Conservation (phyloP, 1,140 invertebrate genomes). For the roundworm (Caenorhabditis elegans) region WBcel235 BX284602.5:7971501-7972000, state of each 20-base stretch:
- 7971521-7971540: background rate
- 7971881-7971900: background rate
- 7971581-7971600: background rate
- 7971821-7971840: background rate
- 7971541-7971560: background rate
- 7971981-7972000: no score
- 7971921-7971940: no score
- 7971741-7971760: background rate
- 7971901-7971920: no score
- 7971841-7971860: conserved; percentile 9
- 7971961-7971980: no score
- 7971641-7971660: background rate
- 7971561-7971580: no score
- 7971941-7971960: no score
- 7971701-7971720: conserved; percentile 30
- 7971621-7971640: background rate
- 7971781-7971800: conserved; percentile 1
- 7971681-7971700: background rate
- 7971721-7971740: conserved; percentile 17
- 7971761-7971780: background rate
- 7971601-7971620: background rate
- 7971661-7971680: background rate
- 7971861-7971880: background rate
- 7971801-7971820: conserved; percentile 25
- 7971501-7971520: background rate